Evolutionary conservation across 2,888 invertebrate genomes (phyloP), one percentile per base, ranked within the genome.

Genomic region (Leptogaster cylindrica): DNA sequence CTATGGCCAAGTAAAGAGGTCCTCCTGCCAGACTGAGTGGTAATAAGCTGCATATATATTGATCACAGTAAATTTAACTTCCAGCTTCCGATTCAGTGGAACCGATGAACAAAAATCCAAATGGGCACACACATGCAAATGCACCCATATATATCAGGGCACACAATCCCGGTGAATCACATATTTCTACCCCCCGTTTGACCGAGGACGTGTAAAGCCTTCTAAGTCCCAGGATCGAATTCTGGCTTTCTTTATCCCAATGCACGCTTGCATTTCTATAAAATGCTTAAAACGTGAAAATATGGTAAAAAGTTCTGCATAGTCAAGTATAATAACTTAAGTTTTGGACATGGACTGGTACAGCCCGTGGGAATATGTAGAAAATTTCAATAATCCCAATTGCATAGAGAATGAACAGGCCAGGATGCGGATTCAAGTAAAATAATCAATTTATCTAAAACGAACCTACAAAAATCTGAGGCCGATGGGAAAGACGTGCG

Each of bases 381-480:
- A 14, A 51, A 51, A 25, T 51, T 51, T 16, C 51, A 51, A 51
- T 51, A 51, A 51, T 51, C 51, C 16, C 28, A 51, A 31, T 16
- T 28, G 51, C 51, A 51, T 28, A 51, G 12, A 51, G 27, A 51
- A 51, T 51, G 51, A 51, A n/a, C 51, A 14, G 14, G 28, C 16
- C 28, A 16, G 51, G 14, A 12, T n/a, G 5, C 28, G 12, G 51
- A 31, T n/a, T 12, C 23, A 31, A 14, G 14, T 31, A 51, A 51
- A 51, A 51, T 51, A 51, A 51, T 51, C 51, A 51, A 51, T 51
- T 51, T 28, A 51, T 16, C 51, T 16, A 51, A 51, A 51, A 16
- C 28, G 51, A 27, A 51, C 28, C 51, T 51, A 25, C 27, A 51
- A 51, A 51, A 51, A 51, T 51, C 28, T 51, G 51, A 28, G 51